Base-by-base conservation (phyloP, 1,140 invertebrate species). In the Trichomalopsis sarcophagae region DNA sequence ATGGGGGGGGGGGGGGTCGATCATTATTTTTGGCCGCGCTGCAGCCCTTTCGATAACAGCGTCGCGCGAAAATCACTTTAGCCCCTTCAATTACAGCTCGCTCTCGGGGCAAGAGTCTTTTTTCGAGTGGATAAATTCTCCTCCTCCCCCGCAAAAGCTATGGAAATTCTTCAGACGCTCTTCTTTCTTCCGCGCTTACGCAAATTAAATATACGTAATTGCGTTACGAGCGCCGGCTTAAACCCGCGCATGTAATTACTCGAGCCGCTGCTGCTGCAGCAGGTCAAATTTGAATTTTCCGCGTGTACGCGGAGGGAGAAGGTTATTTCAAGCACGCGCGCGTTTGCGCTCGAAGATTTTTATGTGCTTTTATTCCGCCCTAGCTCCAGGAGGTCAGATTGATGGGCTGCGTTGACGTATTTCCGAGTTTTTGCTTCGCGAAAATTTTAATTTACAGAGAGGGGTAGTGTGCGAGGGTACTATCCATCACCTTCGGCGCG, bases 161-260 rank as follows among this genome's bases (percentile, higher is more conserved):
- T n/a, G 75, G 4, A 77, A 50, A 47, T 77, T 44, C 17, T 62
- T 17, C n/a, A 50, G 75, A 1, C 6, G 5, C 21, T 27, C 1
- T 21, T 47, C 44, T 50, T 75, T 44, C 17, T 44, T n/a, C 78
- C 4, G 23, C 55, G 17, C 69, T 71, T 76, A 66, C 73, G 73
- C 44, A 82, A 82, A 82, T 82, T 44, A 74, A 82, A 82, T 33
- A 33, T 55, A 33, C 71, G 71, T 23, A 82, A 82, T 82, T 82
- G 40, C 30, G 55, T 74, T 81, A 10, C 55, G 80, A 47, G 79
- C 23, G 0, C 10, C 23, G 1, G 40, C 66, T 71, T 2, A 11
- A 36, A 21, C 7, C n/a, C 30, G 73, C 21, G 73, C 36, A n/a
- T 44, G 21, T 36, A 36, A 40, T 75, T 75, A 36, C 36, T 36